Evolutionary conservation across 2,888 invertebrate genomes (phyloP).

Genomic region (Dione vanillae): DNA sequence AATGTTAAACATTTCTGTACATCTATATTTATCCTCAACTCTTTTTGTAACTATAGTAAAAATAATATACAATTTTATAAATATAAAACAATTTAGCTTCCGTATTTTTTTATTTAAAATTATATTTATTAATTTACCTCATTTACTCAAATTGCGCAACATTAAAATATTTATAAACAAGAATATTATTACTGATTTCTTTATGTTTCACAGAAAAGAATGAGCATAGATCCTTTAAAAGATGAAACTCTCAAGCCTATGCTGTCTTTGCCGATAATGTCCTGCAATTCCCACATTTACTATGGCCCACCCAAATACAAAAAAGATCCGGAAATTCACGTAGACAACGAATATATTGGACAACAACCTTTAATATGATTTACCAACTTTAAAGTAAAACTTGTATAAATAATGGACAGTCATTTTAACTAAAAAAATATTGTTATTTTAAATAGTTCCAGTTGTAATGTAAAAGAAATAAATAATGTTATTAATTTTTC

Average conservation of each 20-base stretch:
- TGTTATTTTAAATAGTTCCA: background rate
- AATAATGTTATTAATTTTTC: background rate
- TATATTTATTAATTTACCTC: too few species aligned
- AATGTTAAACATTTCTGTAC: too few species aligned
- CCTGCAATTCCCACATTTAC: background rate
- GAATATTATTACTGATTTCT: background rate
- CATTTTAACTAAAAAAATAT: background rate
- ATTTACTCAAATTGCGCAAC: background rate
- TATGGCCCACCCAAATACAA: conserved; percentile 58
- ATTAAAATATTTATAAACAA: background rate
- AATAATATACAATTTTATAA: too few species aligned
- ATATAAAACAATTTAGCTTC: too few species aligned
- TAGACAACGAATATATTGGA: conserved; percentile 59
- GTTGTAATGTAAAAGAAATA: conserved; percentile 8
- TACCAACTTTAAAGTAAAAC: conserved; percentile 40
- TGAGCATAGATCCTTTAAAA: conserved; percentile 15
- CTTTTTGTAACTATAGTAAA: too few species aligned
- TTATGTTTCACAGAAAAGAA: conserved; percentile 34
- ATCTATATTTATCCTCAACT: too few species aligned
- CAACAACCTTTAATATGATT: conserved; percentile 43
- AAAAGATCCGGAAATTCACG: conserved; percentile 63
- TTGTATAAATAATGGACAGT: background rate
- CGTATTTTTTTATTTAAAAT: too few species aligned
- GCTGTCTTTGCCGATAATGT: background rate
- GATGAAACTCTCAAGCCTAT: conserved; percentile 4